Evolutionary conservation across 1,140 invertebrate genomes (phyloP), one percentile per base, ranked within the genome.

Genomic region (Drosophila nikananu): DNA sequence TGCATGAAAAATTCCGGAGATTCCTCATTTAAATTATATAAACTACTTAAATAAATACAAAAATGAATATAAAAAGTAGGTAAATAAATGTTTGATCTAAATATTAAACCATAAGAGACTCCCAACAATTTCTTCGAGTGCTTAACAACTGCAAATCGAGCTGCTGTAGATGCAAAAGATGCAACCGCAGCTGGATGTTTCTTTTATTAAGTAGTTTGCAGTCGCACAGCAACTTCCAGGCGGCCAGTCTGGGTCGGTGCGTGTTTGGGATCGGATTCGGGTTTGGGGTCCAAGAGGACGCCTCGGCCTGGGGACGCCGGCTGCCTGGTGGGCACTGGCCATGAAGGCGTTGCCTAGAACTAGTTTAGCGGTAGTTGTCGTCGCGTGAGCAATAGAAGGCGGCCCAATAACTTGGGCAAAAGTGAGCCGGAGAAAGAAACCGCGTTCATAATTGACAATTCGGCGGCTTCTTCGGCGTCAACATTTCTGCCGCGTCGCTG

Each of bases 381-480:
- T 73, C 39, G 77, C 39, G 39, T 63, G 51, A 66, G 57, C 83
- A 86, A 82, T 87, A 71, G 83, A 87, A 67, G 67, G 61, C 70
- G 60, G 60, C 63, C 77, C 62, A 72, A 68, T 77, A 84, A 65
- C 46, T 51, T 79, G 77, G 72, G 65, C 81, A 80, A 67, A 81
- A 82, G 61, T 68, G 37, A 61, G 57, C 61, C 66, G 66, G 60
- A 55, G 68, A 55, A 73, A 70, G 68, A 68, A 77, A 77, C 59
- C 62, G 80, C 80, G 62, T 80, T 76, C 79, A 87, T 77, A 76
- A 86, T 86, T 80, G 79, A 80, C 71, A 83, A 81, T 81, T 89
- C 77, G 80, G 77, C 61, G 67, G 72, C 66, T 64, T 44, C 61
- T 35, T 35, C 64, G 41, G 44, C 67, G 32, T 57, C 57, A 65